Evolutionary conservation across 1,140 invertebrate species (phyloP), one percentile per base, ranked within the genome.

Genomic region (Temnothorax nylanderi): DNA sequence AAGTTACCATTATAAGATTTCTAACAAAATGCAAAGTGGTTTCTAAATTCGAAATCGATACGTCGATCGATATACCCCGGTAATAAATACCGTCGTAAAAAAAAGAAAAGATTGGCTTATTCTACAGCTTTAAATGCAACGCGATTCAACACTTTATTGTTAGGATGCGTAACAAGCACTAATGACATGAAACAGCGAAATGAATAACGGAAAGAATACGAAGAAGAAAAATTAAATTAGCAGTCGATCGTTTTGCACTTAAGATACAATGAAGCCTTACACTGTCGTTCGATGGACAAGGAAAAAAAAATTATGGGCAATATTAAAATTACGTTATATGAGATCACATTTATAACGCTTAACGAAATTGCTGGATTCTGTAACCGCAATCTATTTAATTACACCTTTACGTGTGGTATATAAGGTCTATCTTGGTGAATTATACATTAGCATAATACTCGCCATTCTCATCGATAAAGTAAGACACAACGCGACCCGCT

Each of bases 401-500:
- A 90, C 77, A 37, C 5, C 49, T 78, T 90, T 76, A 86, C 67
- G 47, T 89, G 44, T 81, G 77, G 80, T 90, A 80, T 78, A 84
- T 78, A 86, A 65, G 58, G 41, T 81, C 77, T 81, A 81, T 54
- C 62, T 81, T 81, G 62, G 18, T 81, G 64, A 91, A 90, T 89
- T 75, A 75, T 91, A 91, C 88, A 86, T 89, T 91, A 89, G 86
- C 80, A 51, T 90, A 87, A 92, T 87, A 91, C 77, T 91, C 90
- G 74, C 69, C 65, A 85, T 88, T 85, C 87, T 88, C 82, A 86
- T 90, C 87, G 87, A 87, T 58, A 87, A 88, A 91, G 78, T 90
- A 91, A 91, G 88, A 91, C 89, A 92, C 88, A 91, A 92, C 92
- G 93, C 93, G 94, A 93, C 94, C 91, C 94, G 93, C 89, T 92